These are phyloP conservation scores for Chrysoperla carnea DNA, from an alignment of 1,140 invertebrate genomes.

Conservation along the genomic window DNA sequence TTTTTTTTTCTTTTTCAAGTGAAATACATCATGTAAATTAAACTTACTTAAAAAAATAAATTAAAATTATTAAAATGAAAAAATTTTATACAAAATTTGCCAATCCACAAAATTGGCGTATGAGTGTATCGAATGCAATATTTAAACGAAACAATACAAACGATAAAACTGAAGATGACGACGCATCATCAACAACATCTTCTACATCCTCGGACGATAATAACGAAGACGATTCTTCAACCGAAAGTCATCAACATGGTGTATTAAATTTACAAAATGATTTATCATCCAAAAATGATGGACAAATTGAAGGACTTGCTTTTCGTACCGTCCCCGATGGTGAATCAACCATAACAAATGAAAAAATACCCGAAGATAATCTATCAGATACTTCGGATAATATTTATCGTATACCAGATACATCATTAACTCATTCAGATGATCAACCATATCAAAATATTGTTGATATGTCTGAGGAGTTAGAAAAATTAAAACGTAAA, in stretches of 20 bases:
- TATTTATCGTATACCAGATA: not conserved
- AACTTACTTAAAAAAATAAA: not conserved
- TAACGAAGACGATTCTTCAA: not conserved
- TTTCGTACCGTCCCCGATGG: not conserved
- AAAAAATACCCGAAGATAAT: not conserved
- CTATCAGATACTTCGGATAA: not conserved
- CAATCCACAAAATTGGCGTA: not conserved
- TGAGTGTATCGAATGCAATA: not conserved
- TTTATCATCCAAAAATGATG: not conserved
- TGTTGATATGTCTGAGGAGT: not conserved
- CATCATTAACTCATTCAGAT: not conserved
- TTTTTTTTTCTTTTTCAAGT: no score
- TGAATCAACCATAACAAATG: not conserved
- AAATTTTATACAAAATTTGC: not conserved
- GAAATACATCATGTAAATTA: no score
- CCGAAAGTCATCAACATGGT: not conserved
- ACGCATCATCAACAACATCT: not conserved
- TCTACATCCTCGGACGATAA: not conserved
- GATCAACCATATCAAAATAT: not conserved
- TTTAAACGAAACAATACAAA: not conserved
- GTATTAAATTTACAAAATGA: not conserved
- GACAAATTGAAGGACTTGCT: not conserved
- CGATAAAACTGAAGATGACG: not conserved
- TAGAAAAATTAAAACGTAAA: not conserved
- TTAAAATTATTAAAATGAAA: not conserved